These are phyloP conservation scores for Leptarthrus brevirostris DNA, from an alignment of 2,888 invertebrate genomes.

Conservation along the genomic window DNA sequence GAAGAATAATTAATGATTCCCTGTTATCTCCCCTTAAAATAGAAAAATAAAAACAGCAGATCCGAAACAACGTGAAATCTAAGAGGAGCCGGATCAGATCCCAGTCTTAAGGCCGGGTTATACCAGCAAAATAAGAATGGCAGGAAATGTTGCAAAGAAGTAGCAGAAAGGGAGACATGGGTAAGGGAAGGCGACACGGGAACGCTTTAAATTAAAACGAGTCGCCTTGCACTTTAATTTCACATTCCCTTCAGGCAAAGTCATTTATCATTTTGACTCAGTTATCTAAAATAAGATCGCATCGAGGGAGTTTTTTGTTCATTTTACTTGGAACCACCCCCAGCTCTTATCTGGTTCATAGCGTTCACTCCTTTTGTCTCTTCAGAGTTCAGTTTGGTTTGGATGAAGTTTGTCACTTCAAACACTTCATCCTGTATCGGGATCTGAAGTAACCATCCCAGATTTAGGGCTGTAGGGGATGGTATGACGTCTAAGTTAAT, in stretches of 20 bases:
- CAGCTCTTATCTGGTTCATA: constrained; percentile 33
- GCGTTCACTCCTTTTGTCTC: constrained; percentile 46
- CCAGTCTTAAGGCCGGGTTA: constrained; percentile 46
- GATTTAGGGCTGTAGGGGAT: background rate
- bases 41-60: constrained; percentile 30
- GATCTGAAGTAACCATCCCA: background rate
- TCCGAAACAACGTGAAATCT: constrained; percentile 32
- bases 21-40: constrained; percentile 55
- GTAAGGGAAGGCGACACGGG: constrained; percentile 48
- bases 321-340: constrained; percentile 39
- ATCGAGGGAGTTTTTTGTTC: constrained; percentile 52
- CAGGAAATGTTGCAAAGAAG: constrained; percentile 26
- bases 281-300: constrained; percentile 55
- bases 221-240: constrained; percentile 55
- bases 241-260: constrained; percentile 55
- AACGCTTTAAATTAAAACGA: constrained; percentile 55
- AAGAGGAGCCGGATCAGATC: constrained; percentile 46
- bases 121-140: constrained; percentile 19
- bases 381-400: background rate
- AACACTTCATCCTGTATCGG: background rate
- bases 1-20: constrained; percentile 58
- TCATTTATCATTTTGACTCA: constrained; percentile 55
- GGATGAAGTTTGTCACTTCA: constrained; percentile 38
- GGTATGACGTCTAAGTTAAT: constrained; percentile 11
- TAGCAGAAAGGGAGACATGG: background rate